phyloP scores from a whole-genome alignment of 2,113 vertebrate genomes.

The Anhinga rufa region DNA sequence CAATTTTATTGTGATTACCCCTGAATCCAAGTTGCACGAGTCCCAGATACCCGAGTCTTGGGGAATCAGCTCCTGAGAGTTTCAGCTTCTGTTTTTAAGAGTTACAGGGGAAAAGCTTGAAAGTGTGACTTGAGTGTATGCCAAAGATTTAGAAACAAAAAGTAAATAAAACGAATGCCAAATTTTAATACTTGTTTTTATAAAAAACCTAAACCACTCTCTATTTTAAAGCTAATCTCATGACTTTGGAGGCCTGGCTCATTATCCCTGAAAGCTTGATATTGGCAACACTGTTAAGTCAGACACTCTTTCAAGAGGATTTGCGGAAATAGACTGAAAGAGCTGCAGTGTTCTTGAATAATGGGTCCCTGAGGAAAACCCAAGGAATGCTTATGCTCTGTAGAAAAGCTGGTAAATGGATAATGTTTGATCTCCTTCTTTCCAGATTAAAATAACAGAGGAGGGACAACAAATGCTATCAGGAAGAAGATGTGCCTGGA shows the following conservation, averaged over 20 bases:
- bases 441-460: slow-evolving; percentile 20
- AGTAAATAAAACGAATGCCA: slow-evolving; percentile 27
- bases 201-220: not conserved
- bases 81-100: slow-evolving; percentile 47
- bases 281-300: not conserved
- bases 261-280: slow-evolving; percentile 27
- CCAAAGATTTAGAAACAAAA: slow-evolving; percentile 41
- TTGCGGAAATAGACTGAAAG: not conserved
- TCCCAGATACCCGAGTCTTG: not conserved
- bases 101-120: slow-evolving; percentile 12
- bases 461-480: not conserved
- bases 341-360: slow-evolving; percentile 21
- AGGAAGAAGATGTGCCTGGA: not conserved
- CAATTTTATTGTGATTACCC: not conserved
- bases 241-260: not conserved
- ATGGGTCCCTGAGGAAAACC: not conserved
- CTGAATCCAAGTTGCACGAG: not conserved
- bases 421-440: slow-evolving; percentile 16
- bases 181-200: slow-evolving; percentile 8
- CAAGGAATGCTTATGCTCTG: not conserved
- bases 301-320: slow-evolving; percentile 21
- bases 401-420: slow-evolving; percentile 21
- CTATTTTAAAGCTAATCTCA: slow-evolving; percentile 49
- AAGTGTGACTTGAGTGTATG: slow-evolving; percentile 36
- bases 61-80: not conserved